A percentile compares a stretch with the other conserved stretches of the same genome.
These are phyloP conservation scores for Esox niger DNA, from an alignment of 2,113 vertebrate species.

Conservation along the genomic window DNA sequence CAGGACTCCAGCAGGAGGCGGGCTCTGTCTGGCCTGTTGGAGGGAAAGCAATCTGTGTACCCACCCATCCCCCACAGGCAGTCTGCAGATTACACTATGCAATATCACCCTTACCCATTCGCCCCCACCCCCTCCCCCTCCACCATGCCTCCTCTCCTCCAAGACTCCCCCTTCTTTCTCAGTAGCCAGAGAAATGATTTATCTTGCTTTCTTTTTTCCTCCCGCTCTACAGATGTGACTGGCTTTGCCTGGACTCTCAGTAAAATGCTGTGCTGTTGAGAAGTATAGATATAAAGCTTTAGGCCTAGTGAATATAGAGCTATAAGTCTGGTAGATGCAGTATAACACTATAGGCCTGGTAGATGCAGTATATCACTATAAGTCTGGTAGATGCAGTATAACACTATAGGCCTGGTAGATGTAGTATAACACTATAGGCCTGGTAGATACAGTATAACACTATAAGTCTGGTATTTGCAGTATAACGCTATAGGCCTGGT, in stretches of 20 bases:
- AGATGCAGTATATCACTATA: too few species aligned
- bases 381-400: too few species aligned
- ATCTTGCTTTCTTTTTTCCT: conserved; percentile 45
- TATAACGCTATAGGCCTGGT: too few species aligned
- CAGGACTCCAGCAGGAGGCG: conserved; percentile 15
- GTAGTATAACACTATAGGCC: too few species aligned
- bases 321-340: conserved; percentile 2
- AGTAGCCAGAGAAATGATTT: conserved; percentile 55
- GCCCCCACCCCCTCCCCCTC: conserved; percentile 18
- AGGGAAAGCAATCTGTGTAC: conserved; percentile 5
- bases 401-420: too few species aligned
- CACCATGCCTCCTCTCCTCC: conserved; percentile 20
- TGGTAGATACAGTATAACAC: too few species aligned
- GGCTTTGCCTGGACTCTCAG: conserved; percentile 32
- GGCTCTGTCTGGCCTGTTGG: conserved; percentile 45
- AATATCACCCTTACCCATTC: conserved; percentile 70
- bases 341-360: too few species aligned
- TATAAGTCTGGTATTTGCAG: too few species aligned
- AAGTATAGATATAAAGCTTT: too few species aligned
- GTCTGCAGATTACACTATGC: conserved; percentile 63
- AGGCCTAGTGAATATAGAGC: conserved; percentile 18
- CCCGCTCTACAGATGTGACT: conserved; percentile 39
- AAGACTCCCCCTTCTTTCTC: conserved; percentile 38
- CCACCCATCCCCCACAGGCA: conserved; percentile 49
- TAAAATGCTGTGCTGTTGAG: conserved; percentile 40